Conservation (phyloP, 1,140 invertebrate genomes). For the Spodoptera frugiperda region DNA sequence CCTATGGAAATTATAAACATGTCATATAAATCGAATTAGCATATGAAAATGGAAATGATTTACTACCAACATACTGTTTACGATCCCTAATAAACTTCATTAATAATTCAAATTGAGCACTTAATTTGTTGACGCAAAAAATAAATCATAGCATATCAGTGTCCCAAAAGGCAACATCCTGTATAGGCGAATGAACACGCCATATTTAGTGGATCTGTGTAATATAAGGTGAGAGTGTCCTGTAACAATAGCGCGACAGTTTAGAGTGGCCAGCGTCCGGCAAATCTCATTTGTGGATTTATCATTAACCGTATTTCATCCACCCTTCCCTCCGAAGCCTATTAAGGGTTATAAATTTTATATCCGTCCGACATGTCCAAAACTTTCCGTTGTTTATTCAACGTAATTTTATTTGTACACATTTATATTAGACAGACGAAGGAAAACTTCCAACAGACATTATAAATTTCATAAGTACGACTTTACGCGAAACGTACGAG, state of each 20-base stretch:
- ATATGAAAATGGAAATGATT: too few species aligned
- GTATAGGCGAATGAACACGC: slow-evolving; percentile 58
- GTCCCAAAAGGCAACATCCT: slow-evolving; percentile 54
- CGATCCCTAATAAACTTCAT: not conserved
- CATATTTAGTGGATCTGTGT: slow-evolving; percentile 68
- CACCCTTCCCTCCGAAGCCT: slow-evolving; percentile 77
- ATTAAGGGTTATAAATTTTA: slow-evolving; percentile 83
- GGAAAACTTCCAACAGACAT: slow-evolving; percentile 27
- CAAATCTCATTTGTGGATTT: slow-evolving; percentile 86
- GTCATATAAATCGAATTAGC: too few species aligned
- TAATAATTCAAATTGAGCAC: not conserved
- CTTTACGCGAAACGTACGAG: slow-evolving; percentile 13
- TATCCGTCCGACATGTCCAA: slow-evolving; percentile 74
- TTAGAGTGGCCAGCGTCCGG: slow-evolving; percentile 83
- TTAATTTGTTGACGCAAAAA: not conserved
- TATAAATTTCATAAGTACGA: slow-evolving; percentile 33
- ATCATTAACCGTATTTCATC: slow-evolving; percentile 85
- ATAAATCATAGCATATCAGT: not conserved
- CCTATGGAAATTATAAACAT: too few species aligned
- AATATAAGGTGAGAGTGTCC: slow-evolving; percentile 84
- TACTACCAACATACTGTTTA: not conserved
- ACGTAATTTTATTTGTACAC: slow-evolving; percentile 60
- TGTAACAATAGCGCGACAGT: slow-evolving; percentile 77
- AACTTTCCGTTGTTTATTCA: slow-evolving; percentile 73
- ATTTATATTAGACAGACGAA: slow-evolving; percentile 37